Evolutionary conservation across 1,140 invertebrate species (phyloP).

Genomic region (Elysia chlorotica): DNA sequence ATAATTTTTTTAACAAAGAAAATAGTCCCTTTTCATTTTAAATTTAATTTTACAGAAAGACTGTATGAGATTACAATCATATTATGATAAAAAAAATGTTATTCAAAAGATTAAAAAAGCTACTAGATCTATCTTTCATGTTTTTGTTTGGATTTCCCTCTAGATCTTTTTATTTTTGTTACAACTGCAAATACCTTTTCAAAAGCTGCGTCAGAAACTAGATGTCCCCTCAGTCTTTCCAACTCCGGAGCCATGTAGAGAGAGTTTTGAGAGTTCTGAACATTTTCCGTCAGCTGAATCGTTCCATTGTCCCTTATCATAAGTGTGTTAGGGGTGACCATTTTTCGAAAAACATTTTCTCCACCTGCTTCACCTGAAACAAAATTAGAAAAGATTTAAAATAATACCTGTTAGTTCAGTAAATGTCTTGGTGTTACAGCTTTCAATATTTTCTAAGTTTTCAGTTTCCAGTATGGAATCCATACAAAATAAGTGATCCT

Average conservation of each 20-base stretch:
- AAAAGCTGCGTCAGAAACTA: conserved; percentile 28
- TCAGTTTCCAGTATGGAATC: neutral
- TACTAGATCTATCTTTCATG: neutral
- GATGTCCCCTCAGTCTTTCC: conserved; percentile 7
- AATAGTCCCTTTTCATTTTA: too few relatives aligned
- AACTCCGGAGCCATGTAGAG: conserved; percentile 34
- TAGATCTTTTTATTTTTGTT: too few relatives aligned
- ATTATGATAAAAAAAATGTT: neutral
- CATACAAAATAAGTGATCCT: neutral
- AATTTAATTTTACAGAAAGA: too few relatives aligned
- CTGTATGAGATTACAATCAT: neutral
- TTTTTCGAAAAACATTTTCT: conserved; percentile 28
- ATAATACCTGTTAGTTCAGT: neutral
- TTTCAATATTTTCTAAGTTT: neutral
- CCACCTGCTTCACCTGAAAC: conserved; percentile 27
- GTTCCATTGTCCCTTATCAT: conserved; percentile 31
- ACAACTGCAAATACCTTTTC: too few relatives aligned
- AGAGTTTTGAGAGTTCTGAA: conserved; percentile 14
- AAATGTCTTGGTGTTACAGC: neutral
- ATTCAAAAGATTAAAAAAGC: neutral
- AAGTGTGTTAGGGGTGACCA: conserved; percentile 35
- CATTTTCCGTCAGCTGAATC: conserved; percentile 25
- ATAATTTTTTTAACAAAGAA: too few relatives aligned
- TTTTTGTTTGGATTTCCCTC: neutral
- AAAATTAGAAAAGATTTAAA: conserved; percentile 1